Percentiles rank a stretch among this genome's conserved stretches.
Evolutionary conservation across 2,113 vertebrate genomes (phyloP).

Genomic region (Anser brachyrhynchus): DNA sequence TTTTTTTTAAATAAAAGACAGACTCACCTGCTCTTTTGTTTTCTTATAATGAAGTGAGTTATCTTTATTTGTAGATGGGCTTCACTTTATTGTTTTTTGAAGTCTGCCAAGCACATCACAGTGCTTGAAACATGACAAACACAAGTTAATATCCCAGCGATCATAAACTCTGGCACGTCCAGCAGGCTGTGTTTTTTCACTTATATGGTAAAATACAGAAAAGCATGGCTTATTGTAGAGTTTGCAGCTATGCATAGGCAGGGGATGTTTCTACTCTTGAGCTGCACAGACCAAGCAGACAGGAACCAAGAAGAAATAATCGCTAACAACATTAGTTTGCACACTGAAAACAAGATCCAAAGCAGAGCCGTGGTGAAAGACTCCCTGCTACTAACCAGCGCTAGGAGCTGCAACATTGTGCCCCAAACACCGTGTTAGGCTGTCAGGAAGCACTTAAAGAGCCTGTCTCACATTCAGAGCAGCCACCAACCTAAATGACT

Average conservation of each 20-base stretch:
- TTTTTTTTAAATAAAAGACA: not conserved
- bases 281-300: not conserved
- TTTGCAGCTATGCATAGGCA: not conserved
- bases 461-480: not conserved
- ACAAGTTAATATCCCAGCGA: not conserved
- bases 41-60: not conserved
- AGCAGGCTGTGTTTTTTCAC: not conserved
- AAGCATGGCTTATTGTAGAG: not conserved
- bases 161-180: not conserved
- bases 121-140: not conserved
- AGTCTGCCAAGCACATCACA: not conserved
- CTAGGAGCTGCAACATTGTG: not conserved
- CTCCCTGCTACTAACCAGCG: not conserved
- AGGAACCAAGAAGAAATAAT: not conserved
- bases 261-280: not conserved
- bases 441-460: not conserved
- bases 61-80: not conserved
- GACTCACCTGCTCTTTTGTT: not conserved
- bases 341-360: not conserved
- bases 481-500: not conserved
- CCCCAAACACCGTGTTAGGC: not conserved
- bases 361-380: not conserved
- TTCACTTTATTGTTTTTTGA: not conserved
- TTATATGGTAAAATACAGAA: constrained; percentile 8
- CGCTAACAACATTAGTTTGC: not conserved